Conservation (phyloP, 2,113 vertebrate genomes). For the Forbesichthys agassizii region DNA sequence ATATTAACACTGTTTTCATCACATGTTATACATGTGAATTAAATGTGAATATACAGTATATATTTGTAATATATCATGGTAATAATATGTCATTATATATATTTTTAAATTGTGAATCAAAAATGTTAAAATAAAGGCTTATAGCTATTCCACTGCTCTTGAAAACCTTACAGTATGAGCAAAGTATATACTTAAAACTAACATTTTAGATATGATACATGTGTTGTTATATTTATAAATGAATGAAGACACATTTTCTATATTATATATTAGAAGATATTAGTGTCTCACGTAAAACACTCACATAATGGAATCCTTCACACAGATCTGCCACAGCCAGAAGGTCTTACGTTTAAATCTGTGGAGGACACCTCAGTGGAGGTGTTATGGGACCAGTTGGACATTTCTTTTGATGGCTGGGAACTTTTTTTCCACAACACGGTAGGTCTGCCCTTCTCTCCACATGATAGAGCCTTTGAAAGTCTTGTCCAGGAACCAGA, state of each 20-base stretch:
- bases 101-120: neutral
- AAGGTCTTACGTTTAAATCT: slow-evolving; percentile 90
- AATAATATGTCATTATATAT: neutral
- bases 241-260: no score
- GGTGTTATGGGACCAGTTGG: slow-evolving; percentile 91
- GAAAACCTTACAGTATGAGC: no score
- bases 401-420: slow-evolving; percentile 89
- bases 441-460: slow-evolving; percentile 71
- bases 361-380: slow-evolving; percentile 89
- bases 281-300: neutral
- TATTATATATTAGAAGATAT: neutral
- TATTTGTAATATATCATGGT: neutral
- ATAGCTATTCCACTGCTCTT: neutral
- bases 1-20: no score
- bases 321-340: slow-evolving; percentile 87
- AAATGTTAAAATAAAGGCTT: neutral
- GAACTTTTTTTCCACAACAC: slow-evolving; percentile 88
- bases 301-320: neutral
- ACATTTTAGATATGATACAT: neutral
- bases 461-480: slow-evolving; percentile 6
- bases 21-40: no score
- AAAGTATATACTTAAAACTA: neutral
- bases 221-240: no score
- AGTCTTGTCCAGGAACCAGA: neutral
- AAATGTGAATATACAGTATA: neutral